Base-by-base conservation (phyloP, 2,888 invertebrate genomes). In the Nomada fucata region DNA sequence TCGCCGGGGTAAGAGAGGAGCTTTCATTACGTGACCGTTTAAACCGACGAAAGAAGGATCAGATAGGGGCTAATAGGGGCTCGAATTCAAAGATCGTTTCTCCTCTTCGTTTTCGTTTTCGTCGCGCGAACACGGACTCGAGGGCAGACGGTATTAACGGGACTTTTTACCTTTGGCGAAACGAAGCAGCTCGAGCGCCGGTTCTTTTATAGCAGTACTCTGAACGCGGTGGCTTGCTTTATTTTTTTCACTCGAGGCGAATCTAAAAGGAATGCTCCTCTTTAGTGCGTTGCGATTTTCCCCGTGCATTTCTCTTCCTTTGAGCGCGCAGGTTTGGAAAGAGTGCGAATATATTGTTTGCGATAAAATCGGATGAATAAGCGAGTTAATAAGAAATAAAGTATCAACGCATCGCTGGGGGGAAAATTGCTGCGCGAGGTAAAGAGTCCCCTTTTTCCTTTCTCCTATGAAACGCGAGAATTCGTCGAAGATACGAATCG, bases 1-100 rank as follows among this genome's bases (percentile, higher is more conserved):
- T 60, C 67, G 52, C 52, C 47, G 50, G 5, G 36, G 36, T 36
- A 36, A 57, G 55, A 63, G 68, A 29, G 15, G 20, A 71, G 79
- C 80, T 79, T 82, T 82, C 82, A 76, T 82, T 82, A 76, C 71
- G 64, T 53, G 53, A 18, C 53, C 80, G 68, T 76, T 67, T 68
- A 59, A 72, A 67, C 50, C 72, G 59, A 7, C 60, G 76, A 75
- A 76, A 36, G 36, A 36, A 36, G 65, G 73, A 67, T 61, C 68
- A 61, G 74, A 79, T 82, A 52, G 50, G 44, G 61, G 57, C 64
- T 71, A 80, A 61, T 68, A 53, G 71, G 71, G 20, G 64, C 76
- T 76, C 36, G 63, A 64, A 76, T 78, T 68, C 67, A 67, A 50
- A 47, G 67, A 75, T 67, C 20, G 60, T 29, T 36, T 11, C 18